Evolutionary conservation across 2,888 invertebrate genomes (phyloP).

Genomic region (Galeopsomyia nigrocyanea): DNA sequence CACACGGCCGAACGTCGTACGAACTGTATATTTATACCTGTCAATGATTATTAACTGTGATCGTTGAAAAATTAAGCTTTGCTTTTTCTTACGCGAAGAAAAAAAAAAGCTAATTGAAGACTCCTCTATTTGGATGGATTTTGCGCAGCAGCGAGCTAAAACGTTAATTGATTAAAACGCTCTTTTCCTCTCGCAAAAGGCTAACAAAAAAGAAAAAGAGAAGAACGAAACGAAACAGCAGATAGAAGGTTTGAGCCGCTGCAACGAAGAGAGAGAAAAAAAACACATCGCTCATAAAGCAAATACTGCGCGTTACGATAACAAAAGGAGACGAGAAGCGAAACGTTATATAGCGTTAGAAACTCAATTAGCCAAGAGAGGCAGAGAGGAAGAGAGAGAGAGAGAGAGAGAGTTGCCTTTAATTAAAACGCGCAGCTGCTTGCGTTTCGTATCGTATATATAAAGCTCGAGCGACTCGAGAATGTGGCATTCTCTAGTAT

Average conservation of each 20-base stretch:
- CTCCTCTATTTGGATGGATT: too few species aligned
- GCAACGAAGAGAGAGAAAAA: too few species aligned
- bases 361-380: slow-evolving; percentile 18
- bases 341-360: background rate
- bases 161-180: slow-evolving; percentile 3
- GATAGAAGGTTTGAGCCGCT: too few species aligned
- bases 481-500: slow-evolving; percentile 28
- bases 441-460: background rate
- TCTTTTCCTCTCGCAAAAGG: background rate
- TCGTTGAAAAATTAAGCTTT: background rate
- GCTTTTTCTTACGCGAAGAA: background rate
- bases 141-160: background rate
- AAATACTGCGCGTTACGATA: too few species aligned
- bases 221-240: background rate
- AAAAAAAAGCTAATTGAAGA: background rate
- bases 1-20: too few species aligned
- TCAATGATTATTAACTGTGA: slow-evolving; percentile 21
- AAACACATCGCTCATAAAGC: too few species aligned
- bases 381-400: too few species aligned
- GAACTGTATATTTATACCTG: too few species aligned
- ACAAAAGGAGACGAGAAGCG: background rate
- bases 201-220: background rate
- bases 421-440: slow-evolving; percentile 38
- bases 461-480: background rate
- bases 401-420: slow-evolving; percentile 14